These are phyloP conservation scores for Acanthurus tractus DNA, from an alignment of 2,797 vertebrate species.

Conservation along the genomic window DNA sequence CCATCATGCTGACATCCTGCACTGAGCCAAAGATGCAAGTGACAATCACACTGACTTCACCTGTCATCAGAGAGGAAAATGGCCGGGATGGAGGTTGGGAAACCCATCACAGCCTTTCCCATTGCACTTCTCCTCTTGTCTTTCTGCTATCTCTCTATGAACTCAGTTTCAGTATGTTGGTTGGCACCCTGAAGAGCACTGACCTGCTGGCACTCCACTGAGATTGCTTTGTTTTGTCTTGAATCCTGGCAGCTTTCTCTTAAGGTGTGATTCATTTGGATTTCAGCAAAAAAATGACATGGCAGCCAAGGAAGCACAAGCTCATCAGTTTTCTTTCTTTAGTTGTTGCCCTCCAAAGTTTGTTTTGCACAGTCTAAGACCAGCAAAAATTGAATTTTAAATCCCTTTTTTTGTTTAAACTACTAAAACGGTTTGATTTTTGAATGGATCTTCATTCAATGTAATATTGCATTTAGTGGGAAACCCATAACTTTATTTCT, in stretches of 20 bases:
- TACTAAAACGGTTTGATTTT: too few relatives aligned
- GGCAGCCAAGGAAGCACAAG: conserved; percentile 69
- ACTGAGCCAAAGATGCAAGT: conserved; percentile 98
- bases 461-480: too few relatives aligned
- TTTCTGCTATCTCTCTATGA: conserved; percentile 67
- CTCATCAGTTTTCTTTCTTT: conserved; percentile 11
- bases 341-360: conserved; percentile 34
- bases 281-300: conserved; percentile 19
- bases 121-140: conserved; percentile 68
- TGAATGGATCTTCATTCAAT: too few relatives aligned
- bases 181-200: conserved; percentile 86
- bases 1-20: conserved; percentile 93
- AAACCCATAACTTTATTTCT: too few relatives aligned
- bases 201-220: conserved; percentile 91
- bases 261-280: conserved; percentile 24
- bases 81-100: conserved; percentile 97
- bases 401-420: background rate
- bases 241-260: conserved; percentile 22
- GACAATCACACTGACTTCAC: conserved; percentile 97
- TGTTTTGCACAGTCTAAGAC: conserved; percentile 6
- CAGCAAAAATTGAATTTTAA: background rate
- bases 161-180: conserved; percentile 78
- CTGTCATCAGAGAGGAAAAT: conserved; percentile 96
- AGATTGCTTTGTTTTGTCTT: conserved; percentile 14
- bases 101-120: conserved; percentile 77